Evolutionary conservation across 2,113 vertebrate species (phyloP), one percentile per base, ranked within the genome.

Genomic region (Pagrus major): DNA sequence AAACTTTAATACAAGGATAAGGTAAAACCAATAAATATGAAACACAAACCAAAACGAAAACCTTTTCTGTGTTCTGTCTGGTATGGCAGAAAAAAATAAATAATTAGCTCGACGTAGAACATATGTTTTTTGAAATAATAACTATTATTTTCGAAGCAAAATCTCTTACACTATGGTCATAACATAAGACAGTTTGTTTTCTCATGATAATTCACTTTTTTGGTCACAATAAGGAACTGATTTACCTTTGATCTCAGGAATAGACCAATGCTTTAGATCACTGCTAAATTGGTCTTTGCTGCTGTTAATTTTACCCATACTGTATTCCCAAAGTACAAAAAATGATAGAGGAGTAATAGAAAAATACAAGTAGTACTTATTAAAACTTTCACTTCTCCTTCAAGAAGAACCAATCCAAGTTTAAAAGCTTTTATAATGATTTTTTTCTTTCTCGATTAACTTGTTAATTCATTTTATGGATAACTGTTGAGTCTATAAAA

Each of bases 21-120:
- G 37, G 29, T 55, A 63, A 71, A 68, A 54, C 27, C 58, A 81
- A 74, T 71, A 68, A 70, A 80, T 60, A 79, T 80, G 21, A 68
- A 59, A 55, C 41, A 18, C 15, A 44, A 33, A 51, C 33, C 47
- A 9, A 66, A 69, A 44, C 8, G 16, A n/a, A 8, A n/a, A 5
- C 7, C 1, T 31, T 23, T 52, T 21, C 4, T 61, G 25, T 52
- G 12, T 58, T 25, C 12, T 65, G 18, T 23, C 21, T 2, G 1
- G 9, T 3, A 44, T 5, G 3, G 25, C 21, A 59, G 20, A 10
- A 68, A 25, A 51, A 52, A 21, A 47, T 1, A 2, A n/a, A 37
- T 16, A 2, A 51, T 35, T 68, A 2, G 21, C 41, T 44, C 42
- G 7, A 29, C 3, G 16, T 6, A 41, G 20, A 42, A 42, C 9